Conservation (phyloP, 2,888 invertebrate genomes). For the Diloba caeruleocephala region DNA sequence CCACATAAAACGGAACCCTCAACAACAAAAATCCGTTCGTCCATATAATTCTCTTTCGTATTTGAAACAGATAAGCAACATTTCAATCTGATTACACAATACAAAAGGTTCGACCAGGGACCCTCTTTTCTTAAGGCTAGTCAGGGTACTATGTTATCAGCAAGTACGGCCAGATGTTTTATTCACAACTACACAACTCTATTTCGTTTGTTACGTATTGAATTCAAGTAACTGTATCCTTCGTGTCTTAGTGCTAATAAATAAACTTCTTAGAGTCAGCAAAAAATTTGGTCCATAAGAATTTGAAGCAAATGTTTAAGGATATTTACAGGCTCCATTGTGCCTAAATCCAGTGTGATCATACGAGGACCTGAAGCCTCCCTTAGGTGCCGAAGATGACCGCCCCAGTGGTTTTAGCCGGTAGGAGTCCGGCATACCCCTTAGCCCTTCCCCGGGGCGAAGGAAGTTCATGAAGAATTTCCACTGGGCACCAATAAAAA, state of each 20-base stretch:
- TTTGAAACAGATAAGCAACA: slow-evolving; percentile 48
- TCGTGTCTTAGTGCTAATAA: not conserved
- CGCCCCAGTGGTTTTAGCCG: too few species aligned
- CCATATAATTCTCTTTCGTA: slow-evolving; percentile 21
- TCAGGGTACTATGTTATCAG: slow-evolving; percentile 39
- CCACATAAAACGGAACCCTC: not conserved
- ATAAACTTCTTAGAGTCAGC: not conserved
- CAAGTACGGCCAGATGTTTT: slow-evolving; percentile 42
- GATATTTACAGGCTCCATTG: too few species aligned
- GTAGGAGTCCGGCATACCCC: too few species aligned
- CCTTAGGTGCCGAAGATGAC: too few species aligned
- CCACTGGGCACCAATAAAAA: too few species aligned
- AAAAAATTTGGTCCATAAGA: slow-evolving; percentile 1
- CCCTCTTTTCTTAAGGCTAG: slow-evolving; percentile 30
- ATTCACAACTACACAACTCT: slow-evolving; percentile 38
- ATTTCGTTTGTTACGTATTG: slow-evolving; percentile 31
- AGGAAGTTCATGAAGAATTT: too few species aligned
- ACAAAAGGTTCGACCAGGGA: slow-evolving; percentile 47
- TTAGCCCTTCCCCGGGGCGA: too few species aligned
- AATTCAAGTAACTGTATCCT: slow-evolving; percentile 22
- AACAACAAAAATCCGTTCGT: slow-evolving; percentile 10
- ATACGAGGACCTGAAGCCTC: too few species aligned
- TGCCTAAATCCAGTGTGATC: too few species aligned
- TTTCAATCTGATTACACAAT: slow-evolving; percentile 47
- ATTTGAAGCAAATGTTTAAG: not conserved